Evolutionary conservation across 2,888 invertebrate species (phyloP).

Genomic region (Halocaridina rubra): DNA sequence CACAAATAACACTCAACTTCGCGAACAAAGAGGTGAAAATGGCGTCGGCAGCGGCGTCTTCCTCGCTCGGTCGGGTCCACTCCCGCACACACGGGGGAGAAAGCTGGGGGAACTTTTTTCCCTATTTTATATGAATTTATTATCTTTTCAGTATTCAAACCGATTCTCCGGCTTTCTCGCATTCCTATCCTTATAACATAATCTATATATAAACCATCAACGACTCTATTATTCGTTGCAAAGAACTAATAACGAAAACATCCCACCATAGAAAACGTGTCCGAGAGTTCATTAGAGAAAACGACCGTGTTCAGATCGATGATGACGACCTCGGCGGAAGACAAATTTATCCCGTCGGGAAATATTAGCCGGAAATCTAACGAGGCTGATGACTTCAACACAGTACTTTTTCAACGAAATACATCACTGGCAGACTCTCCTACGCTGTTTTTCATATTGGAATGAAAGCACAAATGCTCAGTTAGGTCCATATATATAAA

Average conservation of each 20-base stretch:
- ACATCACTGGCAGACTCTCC: no score
- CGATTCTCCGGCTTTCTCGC: background rate
- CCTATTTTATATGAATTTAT: background rate
- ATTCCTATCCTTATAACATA: background rate
- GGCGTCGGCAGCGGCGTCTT: constrained; percentile 40
- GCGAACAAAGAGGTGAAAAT: constrained; percentile 64
- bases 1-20: constrained; percentile 54
- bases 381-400: no score
- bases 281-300: constrained; percentile 27
- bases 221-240: background rate
- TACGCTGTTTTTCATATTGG: no score
- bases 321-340: background rate
- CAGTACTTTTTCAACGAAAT: no score
- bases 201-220: background rate
- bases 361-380: no score
- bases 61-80: constrained; percentile 40
- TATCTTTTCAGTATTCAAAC: background rate
- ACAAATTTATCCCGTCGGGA: no score
- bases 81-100: constrained; percentile 19
- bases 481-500: no score
- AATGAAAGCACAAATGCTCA: no score
- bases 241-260: background rate
- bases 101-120: background rate
- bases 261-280: constrained; percentile 31
- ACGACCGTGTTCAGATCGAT: constrained; percentile 32